Percentiles rank a stretch among this genome's conserved stretches.
Evolutionary conservation across 1,140 invertebrate species (phyloP).

Genomic region (Ptiloglossa arizonensis): DNA sequence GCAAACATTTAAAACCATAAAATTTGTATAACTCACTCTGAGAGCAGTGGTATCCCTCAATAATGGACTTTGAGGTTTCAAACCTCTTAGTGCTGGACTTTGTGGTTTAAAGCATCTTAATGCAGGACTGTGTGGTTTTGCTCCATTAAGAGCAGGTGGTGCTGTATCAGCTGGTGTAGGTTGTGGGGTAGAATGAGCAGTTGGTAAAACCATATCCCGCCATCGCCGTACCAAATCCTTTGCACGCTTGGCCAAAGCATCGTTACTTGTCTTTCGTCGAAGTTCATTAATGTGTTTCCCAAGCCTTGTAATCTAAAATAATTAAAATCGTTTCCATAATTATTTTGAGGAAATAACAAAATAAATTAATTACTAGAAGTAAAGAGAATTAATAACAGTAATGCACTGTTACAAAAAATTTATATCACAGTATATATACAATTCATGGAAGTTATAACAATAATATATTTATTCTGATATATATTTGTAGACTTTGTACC

Average conservation of each 20-base stretch:
- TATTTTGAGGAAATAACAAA: neutral
- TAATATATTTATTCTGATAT: neutral
- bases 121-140: conserved; percentile 76
- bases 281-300: conserved; percentile 97
- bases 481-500: conserved; percentile 82
- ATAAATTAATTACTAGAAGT: neutral
- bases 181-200: conserved; percentile 77
- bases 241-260: conserved; percentile 91
- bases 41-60: conserved; percentile 73
- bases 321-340: neutral
- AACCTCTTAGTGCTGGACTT: conserved; percentile 73
- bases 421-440: neutral
- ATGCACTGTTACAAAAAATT: neutral
- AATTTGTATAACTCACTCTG: conserved; percentile 68
- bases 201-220: conserved; percentile 90
- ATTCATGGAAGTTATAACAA: neutral
- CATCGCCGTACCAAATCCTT: conserved; percentile 95
- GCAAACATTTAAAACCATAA: neutral
- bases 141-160: conserved; percentile 77
- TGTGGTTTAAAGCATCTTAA: conserved; percentile 76
- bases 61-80: conserved; percentile 78
- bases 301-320: conserved; percentile 89
- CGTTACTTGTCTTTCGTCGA: conserved; percentile 90
- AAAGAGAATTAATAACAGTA: neutral
- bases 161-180: conserved; percentile 74